These are phyloP conservation scores for Tragelaphus oryx DNA, from an alignment of 2,797 vertebrate genomes.

Conservation along the genomic window DNA sequence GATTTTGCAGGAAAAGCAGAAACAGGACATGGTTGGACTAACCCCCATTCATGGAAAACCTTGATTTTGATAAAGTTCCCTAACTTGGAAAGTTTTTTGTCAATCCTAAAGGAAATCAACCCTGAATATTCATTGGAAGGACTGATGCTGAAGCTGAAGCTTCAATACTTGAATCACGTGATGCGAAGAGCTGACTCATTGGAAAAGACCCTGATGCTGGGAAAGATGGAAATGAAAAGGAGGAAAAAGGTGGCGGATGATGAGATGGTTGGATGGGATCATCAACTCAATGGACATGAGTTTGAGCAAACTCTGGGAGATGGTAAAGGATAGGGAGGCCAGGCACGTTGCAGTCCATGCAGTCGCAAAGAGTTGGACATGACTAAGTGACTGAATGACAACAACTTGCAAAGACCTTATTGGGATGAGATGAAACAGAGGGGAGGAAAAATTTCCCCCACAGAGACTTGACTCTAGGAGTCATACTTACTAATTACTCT, in stretches of 20 bases:
- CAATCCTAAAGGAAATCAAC: neutral
- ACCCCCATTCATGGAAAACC: neutral
- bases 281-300: neutral
- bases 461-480: neutral
- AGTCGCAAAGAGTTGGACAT: neutral
- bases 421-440: constrained; percentile 11
- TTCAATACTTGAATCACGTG: neutral
- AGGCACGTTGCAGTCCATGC: neutral
- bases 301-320: neutral
- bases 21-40: neutral
- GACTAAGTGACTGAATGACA: neutral
- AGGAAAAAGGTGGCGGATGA: neutral
- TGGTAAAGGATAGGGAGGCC: neutral
- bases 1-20: constrained; percentile 27
- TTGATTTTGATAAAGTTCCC: neutral
- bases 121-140: neutral
- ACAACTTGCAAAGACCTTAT: neutral
- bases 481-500: constrained; percentile 1
- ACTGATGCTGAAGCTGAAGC: neutral
- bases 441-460: neutral
- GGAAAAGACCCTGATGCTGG: neutral
- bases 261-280: neutral
- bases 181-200: neutral
- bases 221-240: neutral
- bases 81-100: neutral